These are phyloP conservation scores for Erpornis zantholeuca DNA, from an alignment of 2,113 vertebrate species.

Conservation along the genomic window DNA sequence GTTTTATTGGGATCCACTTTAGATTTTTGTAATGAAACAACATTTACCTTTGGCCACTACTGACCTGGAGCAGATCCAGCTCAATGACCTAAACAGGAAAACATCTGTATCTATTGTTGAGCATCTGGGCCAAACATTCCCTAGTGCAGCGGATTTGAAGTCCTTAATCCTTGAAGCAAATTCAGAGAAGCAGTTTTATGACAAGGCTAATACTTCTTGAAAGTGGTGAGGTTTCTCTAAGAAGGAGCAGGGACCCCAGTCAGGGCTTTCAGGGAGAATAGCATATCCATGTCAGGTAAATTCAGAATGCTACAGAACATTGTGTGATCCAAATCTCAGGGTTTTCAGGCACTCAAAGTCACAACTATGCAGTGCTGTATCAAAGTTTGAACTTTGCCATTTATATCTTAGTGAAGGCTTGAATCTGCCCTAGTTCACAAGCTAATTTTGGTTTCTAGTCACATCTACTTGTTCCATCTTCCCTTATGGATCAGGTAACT, in stretches of 20 bases:
- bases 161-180: slow-evolving; percentile 22
- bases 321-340: not conserved
- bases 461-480: not conserved
- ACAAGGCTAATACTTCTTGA: not conserved
- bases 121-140: not conserved
- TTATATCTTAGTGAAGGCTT: not conserved
- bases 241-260: not conserved
- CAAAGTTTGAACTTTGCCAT: not conserved
- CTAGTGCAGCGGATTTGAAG: not conserved
- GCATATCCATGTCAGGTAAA: not conserved
- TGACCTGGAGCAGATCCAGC: not conserved
- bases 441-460: not conserved
- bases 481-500: not conserved
- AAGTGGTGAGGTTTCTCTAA: not conserved
- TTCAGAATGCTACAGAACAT: not conserved
- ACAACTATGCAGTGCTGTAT: not conserved
- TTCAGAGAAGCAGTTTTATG: not conserved
- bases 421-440: not conserved
- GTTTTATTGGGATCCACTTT: not conserved
- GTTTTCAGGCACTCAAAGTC: not conserved
- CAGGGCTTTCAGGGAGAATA: not conserved
- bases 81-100: not conserved
- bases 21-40: not conserved
- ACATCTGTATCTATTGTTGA: not conserved
- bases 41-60: not conserved